Base-by-base conservation (phyloP, 2,888 invertebrate genomes). In the Euplexia lucipara region DNA sequence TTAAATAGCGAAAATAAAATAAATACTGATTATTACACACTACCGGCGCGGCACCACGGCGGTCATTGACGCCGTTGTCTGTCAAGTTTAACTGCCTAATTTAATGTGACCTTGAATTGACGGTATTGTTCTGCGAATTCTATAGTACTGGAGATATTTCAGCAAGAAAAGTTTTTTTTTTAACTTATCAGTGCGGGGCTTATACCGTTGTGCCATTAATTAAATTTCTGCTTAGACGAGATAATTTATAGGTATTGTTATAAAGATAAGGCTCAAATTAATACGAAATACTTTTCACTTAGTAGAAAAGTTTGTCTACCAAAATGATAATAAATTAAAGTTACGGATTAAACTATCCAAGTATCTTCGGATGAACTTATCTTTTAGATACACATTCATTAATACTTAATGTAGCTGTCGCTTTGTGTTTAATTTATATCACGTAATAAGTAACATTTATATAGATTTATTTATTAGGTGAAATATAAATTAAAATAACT, bases 321-420 rank as follows among this genome's bases (percentile, higher is more conserved):
- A 35, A 49, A 56, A 69, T 44, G 16, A 64, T 42, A 72, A 65
- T 65, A 45, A 72, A 72, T 72, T 57, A 30, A 49, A 48, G 12
- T 22, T 41, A 12, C 34, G 52, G 51, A 73, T 67, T 66, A 58
- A 66, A 52, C 32, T 60, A 44, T 74, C 18, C 35, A 51, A 70
- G 51, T 35, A 18, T 16, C 30, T 30, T 39, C 10, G 30, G n/a
- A 60, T 16, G 8, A 73, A 73, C 42, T 67, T 70, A 67, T 47
- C 20, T 53, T 41, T 39, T 42, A 22, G 2, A 44, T 14, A 41
- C 6, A 12, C 16, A 41, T 58, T 26, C 7, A 20, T 45, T 7
- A 32, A 65, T 57, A 44, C 12, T 16, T 22, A 56, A 39, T 35
- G 14, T 3, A 26, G 34, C 39, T 58, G 22, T 47, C 41, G 34